Conservation (phyloP, 37 sponge, comb jelly and placozoan species). For the Aplysina aerophoba region DNA sequence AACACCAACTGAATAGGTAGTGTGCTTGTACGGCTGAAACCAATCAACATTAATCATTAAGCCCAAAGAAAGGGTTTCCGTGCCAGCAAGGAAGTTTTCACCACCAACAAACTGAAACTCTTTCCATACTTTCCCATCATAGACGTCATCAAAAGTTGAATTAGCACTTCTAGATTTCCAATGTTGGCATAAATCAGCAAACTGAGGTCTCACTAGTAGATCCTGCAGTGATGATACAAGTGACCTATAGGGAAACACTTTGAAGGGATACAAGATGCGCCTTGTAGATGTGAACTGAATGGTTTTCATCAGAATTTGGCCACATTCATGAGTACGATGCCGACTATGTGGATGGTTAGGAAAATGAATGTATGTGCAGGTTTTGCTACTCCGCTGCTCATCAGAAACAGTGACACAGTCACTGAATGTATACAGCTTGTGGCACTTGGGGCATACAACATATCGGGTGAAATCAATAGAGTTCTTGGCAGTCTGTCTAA, state of each 20-base stretch:
- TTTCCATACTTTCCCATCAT: slow-evolving; percentile 71
- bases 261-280: slow-evolving; percentile 37
- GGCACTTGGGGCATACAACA: slow-evolving; percentile 38
- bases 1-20: slow-evolving; percentile 49
- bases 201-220: slow-evolving; percentile 33
- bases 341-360: slow-evolving; percentile 44
- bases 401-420: not conserved
- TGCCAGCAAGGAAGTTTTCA: slow-evolving; percentile 15
- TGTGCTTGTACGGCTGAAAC: slow-evolving; percentile 57
- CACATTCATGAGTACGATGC: slow-evolving; percentile 11
- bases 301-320: slow-evolving; percentile 35
- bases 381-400: not conserved
- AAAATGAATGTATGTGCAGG: slow-evolving; percentile 40
- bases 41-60: slow-evolving; percentile 53
- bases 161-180: slow-evolving; percentile 26
- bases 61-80: not conserved
- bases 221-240: slow-evolving; percentile 24
- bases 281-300: slow-evolving; percentile 24
- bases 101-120: slow-evolving; percentile 40
- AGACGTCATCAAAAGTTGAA: slow-evolving; percentile 47
- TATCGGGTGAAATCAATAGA: slow-evolving; percentile 8
- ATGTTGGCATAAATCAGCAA: slow-evolving; percentile 42
- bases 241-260: slow-evolving; percentile 51
- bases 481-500: not conserved
- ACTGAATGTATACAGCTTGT: not conserved